Conservation (phyloP, 2,888 invertebrate species). For the Tetramorium bicarinatum region DNA sequence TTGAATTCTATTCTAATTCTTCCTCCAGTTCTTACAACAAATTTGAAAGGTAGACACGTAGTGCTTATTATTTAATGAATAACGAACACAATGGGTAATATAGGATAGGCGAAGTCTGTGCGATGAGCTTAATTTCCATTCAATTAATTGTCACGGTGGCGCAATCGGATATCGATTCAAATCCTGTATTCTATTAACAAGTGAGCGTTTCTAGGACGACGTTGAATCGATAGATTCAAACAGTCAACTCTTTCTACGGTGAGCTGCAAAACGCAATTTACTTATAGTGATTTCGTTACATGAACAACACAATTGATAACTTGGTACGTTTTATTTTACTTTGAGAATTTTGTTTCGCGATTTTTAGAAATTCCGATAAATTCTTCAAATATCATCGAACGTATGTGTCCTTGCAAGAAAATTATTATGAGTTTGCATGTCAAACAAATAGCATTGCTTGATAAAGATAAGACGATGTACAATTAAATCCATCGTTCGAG, state of each 20-base stretch:
- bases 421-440: not conserved
- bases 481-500: not conserved
- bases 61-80: not conserved
- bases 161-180: slow-evolving; percentile 55
- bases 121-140: slow-evolving; percentile 59
- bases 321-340: slow-evolving; percentile 5
- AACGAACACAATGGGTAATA: slow-evolving; percentile 12
- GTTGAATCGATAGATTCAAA: not conserved
- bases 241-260: not conserved
- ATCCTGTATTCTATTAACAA: slow-evolving; percentile 51
- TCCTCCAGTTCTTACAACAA: not conserved
- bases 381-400: not conserved
- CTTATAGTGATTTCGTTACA: slow-evolving; percentile 2
- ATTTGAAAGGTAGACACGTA: not conserved
- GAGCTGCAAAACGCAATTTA: slow-evolving; percentile 1
- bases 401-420: not conserved
- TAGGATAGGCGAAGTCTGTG: not conserved
- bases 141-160: slow-evolving; percentile 60
- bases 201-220: slow-evolving; percentile 8
- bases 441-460: not conserved
- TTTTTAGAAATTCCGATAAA: not conserved
- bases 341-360: not conserved
- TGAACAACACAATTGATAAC: not conserved
- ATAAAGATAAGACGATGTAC: not conserved
- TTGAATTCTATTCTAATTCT: slow-evolving; percentile 13